phyloP scores from a whole-genome alignment of 2,888 invertebrate species.

The Chymomyza fuscimana region DNA sequence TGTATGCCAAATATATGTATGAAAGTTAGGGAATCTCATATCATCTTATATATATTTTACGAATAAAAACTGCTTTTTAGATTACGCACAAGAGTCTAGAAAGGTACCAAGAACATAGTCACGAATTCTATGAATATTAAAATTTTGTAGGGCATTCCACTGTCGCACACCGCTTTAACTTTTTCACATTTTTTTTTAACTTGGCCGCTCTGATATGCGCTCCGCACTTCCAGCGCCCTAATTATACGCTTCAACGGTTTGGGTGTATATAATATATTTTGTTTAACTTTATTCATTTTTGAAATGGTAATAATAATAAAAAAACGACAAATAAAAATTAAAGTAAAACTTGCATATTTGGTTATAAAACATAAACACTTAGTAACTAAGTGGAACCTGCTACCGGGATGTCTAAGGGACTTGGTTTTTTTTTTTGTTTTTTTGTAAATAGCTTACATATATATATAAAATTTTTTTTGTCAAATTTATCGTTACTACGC shows the following conservation, averaged over 20 bases:
- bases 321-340: conserved; percentile 14
- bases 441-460: conserved; percentile 13
- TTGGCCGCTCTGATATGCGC: conserved; percentile 48
- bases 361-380: conserved; percentile 43
- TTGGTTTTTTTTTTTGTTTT: background rate
- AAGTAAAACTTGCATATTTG: conserved; percentile 27
- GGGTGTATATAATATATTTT: conserved; percentile 32
- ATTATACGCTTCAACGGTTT: conserved; percentile 19
- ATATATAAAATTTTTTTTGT: conserved; percentile 39
- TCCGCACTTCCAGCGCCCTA: conserved; percentile 29
- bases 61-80: no score
- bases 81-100: no score
- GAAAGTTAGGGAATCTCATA: no score
- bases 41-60: no score
- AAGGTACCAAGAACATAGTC: no score
- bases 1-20: no score
- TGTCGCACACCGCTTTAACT: no score
- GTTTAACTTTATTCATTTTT: conserved; percentile 51
- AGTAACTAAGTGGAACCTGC: conserved; percentile 28
- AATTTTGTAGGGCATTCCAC: no score
- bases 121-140: no score
- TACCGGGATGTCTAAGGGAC: background rate
- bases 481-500: conserved; percentile 31
- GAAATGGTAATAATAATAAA: conserved; percentile 57
- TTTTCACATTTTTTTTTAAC: background rate